Evolutionary conservation across 2,113 vertebrate species (phyloP), one percentile per base, ranked within the genome.

Genomic region (Zosterops lateralis): DNA sequence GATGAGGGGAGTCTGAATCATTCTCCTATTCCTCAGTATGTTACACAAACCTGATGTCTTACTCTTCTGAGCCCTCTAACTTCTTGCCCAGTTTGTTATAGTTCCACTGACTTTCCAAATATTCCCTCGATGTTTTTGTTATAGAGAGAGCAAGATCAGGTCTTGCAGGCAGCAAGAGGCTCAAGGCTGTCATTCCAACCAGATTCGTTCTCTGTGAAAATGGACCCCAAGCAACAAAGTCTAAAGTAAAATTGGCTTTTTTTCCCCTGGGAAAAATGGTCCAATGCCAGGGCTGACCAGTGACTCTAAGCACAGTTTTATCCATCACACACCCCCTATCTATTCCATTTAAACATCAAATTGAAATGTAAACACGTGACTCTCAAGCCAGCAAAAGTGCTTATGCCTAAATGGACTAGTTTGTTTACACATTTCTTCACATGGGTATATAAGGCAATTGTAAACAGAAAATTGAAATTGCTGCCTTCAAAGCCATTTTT

Each of bases 1-100:
- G n/a, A 65, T 60, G 13, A 70, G 24, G 38, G 18, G 14, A 12
- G 12, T 29, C 56, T 18, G 45, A 56, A 44, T 44, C 0, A 0
- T 32, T 66, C 58, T 87, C 26, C 26, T 38, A 0, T 17, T 70
- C 12, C 42, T 90, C 51, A 71, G 16, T 8, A 21, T 10, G 3
- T 36, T 32, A 18, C 9, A 71, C 31, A 78, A 50, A 56, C 5
- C 32, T 50, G 7, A 58, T 25, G 5, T 25, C 22, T 57, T 26
- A 3, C 17, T 48, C 26, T 38, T 22, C 26, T 56, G 45, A 65
- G 28, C 9, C 32, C 12, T 90, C 48, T 58, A 2, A 7, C 17
- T 58, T 42, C 38, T 42, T 45, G 13, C 7, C 3, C 13, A 51
- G 5, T 26, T 38, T 47, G 5, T 31, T 67, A 19, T 34, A 38